phyloP scores from a whole-genome alignment of 2,888 invertebrate genomes.

The Ectropis crepuscularia region DNA sequence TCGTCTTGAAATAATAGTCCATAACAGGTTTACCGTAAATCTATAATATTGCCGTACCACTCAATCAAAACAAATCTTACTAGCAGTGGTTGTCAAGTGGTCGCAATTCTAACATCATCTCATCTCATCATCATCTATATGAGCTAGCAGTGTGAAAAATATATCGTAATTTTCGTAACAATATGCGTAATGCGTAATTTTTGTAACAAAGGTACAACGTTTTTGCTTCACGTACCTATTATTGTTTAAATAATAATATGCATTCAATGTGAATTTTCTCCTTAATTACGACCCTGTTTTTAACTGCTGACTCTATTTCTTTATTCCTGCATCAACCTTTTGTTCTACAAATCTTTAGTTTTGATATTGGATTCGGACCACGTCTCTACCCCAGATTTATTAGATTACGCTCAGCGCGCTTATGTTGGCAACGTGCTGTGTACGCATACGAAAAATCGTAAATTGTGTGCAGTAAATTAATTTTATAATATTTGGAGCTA shows the following conservation, averaged over 20 bases:
- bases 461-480: conserved; percentile 20
- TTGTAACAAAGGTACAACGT: no score
- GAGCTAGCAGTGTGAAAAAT: no score
- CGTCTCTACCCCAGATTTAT: conserved; percentile 58
- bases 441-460: conserved; percentile 27
- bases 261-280: not conserved
- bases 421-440: conserved; percentile 39
- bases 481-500: not conserved
- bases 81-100: no score
- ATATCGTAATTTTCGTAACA: no score
- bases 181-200: no score
- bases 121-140: no score
- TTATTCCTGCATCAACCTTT: conserved; percentile 66
- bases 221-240: not conserved
- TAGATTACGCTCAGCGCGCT: conserved; percentile 53
- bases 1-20: no score
- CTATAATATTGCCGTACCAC: no score
- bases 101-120: no score
- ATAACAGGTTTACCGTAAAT: no score
- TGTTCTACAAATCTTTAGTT: conserved; percentile 65
- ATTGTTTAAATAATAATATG: not conserved
- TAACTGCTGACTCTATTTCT: conserved; percentile 58
- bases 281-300: conserved; percentile 9
- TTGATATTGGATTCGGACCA: conserved; percentile 62
- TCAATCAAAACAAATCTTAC: no score